Conservation (phyloP, 1,140 invertebrate genomes). For the Uloborus diversus region DNA sequence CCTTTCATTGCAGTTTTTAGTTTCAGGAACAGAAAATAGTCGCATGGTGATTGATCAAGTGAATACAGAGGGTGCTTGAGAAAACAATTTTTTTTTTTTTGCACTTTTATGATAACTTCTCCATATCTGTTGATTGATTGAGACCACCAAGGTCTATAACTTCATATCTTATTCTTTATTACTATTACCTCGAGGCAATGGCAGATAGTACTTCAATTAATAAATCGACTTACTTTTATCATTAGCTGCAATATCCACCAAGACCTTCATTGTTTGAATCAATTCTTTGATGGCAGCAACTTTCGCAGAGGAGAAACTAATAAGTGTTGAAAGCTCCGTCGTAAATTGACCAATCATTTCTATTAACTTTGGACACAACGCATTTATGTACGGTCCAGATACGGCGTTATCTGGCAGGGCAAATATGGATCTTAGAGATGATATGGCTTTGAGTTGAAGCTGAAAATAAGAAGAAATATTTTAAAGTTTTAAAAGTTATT, state of each 20-base stretch:
- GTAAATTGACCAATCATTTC: constrained; percentile 58
- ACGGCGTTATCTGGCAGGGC: constrained; percentile 75
- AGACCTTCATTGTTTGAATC: constrained; percentile 75
- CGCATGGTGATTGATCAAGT: too few relatives aligned
- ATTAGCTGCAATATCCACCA: constrained; percentile 78
- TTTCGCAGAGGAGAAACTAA: constrained; percentile 59
- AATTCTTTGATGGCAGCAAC: constrained; percentile 71
- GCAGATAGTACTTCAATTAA: too few relatives aligned
- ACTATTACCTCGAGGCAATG: neutral
- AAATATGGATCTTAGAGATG: constrained; percentile 80
- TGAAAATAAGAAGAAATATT: constrained; percentile 64
- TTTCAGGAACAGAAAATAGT: too few relatives aligned
- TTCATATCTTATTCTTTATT: neutral
- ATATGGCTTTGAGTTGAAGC: constrained; percentile 80
- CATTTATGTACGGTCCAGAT: constrained; percentile 82
- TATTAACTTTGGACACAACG: constrained; percentile 72
- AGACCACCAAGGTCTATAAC: too few relatives aligned
- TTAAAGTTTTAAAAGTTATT: too few relatives aligned
- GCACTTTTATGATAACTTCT: too few relatives aligned
- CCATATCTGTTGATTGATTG: too few relatives aligned
- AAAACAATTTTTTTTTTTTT: too few relatives aligned
- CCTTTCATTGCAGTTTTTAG: too few relatives aligned
- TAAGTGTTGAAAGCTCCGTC: constrained; percentile 10
- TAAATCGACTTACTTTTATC: constrained; percentile 81
- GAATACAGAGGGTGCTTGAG: too few relatives aligned